These are phyloP conservation scores for Pipistrellus nathusii DNA, from an alignment of 2,797 vertebrate genomes.

Conservation along the genomic window DNA sequence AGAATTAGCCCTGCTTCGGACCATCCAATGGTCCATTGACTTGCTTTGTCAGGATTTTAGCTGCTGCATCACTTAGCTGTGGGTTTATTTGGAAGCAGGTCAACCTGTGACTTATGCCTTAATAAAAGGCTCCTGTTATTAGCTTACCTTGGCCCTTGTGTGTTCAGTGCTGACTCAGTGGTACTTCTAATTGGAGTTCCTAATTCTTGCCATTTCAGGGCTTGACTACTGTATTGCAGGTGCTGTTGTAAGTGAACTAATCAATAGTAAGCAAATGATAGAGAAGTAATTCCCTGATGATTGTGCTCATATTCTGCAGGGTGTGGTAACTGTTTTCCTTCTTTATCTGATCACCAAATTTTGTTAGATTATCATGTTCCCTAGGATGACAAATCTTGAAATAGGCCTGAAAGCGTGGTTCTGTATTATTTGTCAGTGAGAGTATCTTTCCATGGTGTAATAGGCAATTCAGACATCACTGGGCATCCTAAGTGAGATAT, in stretches of 20 bases:
- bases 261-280: conserved; percentile 66
- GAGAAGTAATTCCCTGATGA: conserved; percentile 16
- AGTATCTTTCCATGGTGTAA: conserved; percentile 43
- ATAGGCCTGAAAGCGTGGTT: background rate
- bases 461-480: conserved; percentile 63
- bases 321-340: background rate
- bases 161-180: conserved; percentile 72
- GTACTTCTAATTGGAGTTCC: conserved; percentile 74
- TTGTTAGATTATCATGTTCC: conserved; percentile 46
- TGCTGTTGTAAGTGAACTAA: conserved; percentile 49
- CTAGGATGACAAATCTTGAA: conserved; percentile 38
- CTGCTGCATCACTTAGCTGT: conserved; percentile 51
- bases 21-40: background rate
- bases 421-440: conserved; percentile 58
- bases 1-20: conserved; percentile 26
- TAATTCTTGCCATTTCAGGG: conserved; percentile 71
- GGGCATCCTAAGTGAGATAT: conserved; percentile 58
- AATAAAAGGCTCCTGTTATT: conserved; percentile 81
- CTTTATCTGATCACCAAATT: conserved; percentile 9
- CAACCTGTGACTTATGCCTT: conserved; percentile 79
- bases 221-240: conserved; percentile 54
- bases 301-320: background rate
- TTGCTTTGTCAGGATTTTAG: conserved; percentile 77
- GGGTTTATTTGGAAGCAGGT: conserved; percentile 71
- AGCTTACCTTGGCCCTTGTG: conserved; percentile 72